Conservation (phyloP, 2,113 vertebrate genomes). For the Azemiops feae region DNA sequence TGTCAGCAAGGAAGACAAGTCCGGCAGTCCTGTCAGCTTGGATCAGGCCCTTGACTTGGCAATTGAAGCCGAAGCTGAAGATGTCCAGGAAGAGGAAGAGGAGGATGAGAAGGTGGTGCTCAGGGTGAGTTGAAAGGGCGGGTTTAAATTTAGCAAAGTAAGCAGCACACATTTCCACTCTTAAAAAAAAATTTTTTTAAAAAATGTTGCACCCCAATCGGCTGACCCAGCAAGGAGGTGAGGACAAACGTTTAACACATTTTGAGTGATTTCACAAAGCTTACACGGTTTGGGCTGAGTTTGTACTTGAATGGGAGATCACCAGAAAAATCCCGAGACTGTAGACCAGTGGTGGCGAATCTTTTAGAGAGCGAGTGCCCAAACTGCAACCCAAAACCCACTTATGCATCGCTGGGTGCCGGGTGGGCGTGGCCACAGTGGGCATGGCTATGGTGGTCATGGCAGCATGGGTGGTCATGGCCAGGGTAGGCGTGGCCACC, state of each 20-base stretch:
- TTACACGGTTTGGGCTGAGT: neutral
- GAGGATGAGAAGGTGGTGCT: constrained; percentile 79
- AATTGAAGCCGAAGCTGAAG: constrained; percentile 84
- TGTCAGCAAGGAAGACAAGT: constrained; percentile 58
- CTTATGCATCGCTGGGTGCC: too few relatives aligned
- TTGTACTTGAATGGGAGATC: neutral
- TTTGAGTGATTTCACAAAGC: neutral
- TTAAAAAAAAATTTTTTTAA: neutral
- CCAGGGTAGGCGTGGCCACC: too few relatives aligned
- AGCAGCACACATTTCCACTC: neutral
- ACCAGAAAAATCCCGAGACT: neutral
- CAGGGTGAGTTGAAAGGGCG: constrained; percentile 63
- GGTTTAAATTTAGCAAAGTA: neutral
- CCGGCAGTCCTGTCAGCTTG: constrained; percentile 55
- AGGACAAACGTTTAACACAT: neutral
- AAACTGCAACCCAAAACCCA: too few relatives aligned
- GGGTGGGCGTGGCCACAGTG: too few relatives aligned
- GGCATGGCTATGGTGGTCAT: too few relatives aligned
- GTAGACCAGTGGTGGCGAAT: too few relatives aligned
- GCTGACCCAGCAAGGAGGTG: neutral
- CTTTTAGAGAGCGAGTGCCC: too few relatives aligned
- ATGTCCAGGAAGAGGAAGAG: constrained; percentile 79
- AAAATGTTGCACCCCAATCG: neutral
- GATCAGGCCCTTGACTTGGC: constrained; percentile 86
- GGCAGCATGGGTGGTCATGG: too few relatives aligned